Percentiles rank a stretch among this genome's conserved stretches.
These are phyloP conservation scores for Drosophila atripex DNA, from an alignment of 2,888 invertebrate species.

Conservation along the genomic window DNA sequence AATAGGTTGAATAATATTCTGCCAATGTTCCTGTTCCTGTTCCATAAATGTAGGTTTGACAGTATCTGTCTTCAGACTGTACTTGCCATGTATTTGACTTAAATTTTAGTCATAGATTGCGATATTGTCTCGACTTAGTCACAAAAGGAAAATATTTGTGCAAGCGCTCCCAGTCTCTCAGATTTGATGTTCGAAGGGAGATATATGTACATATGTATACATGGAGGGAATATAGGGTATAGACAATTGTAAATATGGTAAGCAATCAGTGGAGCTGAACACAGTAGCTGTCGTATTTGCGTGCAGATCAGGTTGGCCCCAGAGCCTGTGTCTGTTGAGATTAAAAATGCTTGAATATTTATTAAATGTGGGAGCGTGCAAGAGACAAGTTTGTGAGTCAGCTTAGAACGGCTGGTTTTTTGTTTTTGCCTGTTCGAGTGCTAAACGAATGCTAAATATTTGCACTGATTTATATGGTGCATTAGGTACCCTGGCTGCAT, in stretches of 20 bases:
- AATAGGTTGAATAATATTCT: too few species aligned
- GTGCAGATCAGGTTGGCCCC: conserved; percentile 42
- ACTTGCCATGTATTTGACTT: conserved; percentile 17
- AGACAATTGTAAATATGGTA: conserved; percentile 35
- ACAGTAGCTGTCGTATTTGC: conserved; percentile 62
- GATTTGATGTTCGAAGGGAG: conserved; percentile 24
- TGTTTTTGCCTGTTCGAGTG: too few species aligned
- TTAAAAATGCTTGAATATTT: conserved; percentile 72
- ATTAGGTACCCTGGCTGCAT: conserved; percentile 63
- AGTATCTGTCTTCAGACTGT: neutral
- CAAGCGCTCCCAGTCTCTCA: conserved; percentile 52
- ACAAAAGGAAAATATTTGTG: conserved; percentile 53
- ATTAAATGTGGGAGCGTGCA: conserved; percentile 76
- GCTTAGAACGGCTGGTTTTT: conserved; percentile 44
- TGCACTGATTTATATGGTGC: conserved; percentile 71
- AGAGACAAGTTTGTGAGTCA: conserved; percentile 74
- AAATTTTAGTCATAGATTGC: conserved; percentile 1
- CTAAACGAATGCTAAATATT: conserved; percentile 75
- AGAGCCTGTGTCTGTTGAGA: conserved; percentile 38
- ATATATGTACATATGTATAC: conserved; percentile 47
- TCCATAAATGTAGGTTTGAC: too few species aligned
- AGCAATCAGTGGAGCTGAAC: conserved; percentile 58
- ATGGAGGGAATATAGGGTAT: conserved; percentile 47
- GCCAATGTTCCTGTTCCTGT: too few species aligned
- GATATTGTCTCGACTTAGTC: conserved; percentile 24